Conservation (phyloP, 1,140 invertebrate genomes). For the Melanaphis sacchari region DNA sequence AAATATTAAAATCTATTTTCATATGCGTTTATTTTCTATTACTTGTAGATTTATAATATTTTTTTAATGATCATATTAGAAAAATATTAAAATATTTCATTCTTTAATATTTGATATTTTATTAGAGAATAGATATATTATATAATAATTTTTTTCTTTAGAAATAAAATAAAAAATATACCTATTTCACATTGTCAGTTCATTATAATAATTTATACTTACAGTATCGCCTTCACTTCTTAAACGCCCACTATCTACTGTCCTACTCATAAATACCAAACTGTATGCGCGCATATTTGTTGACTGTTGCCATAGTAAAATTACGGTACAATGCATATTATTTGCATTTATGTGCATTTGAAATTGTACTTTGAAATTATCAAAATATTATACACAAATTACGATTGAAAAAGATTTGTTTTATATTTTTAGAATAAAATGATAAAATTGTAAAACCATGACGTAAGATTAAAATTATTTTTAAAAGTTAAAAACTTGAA, state of each 20-base stretch:
- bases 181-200: background rate
- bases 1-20: background rate
- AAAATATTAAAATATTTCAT: background rate
- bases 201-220: constrained; percentile 40
- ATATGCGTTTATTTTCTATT: background rate
- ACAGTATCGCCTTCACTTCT: background rate
- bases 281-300: background rate
- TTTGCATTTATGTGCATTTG: background rate
- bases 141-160: background rate
- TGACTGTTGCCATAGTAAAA: background rate
- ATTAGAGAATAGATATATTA: background rate
- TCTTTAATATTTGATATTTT: background rate
- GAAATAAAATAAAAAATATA: background rate
- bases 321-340: background rate
- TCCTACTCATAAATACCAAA: background rate
- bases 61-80: background rate
- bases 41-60: background rate
- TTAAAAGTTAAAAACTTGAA: background rate
- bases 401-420: background rate
- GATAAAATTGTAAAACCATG: background rate
- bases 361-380: background rate
- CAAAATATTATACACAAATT: background rate
- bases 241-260: background rate
- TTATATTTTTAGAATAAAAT: background rate
- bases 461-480: background rate